Percentiles rank a stretch among this genome's conserved stretches.
These are phyloP conservation scores for Osmerus mordax DNA, from an alignment of 2,113 vertebrate genomes.

Conservation along the genomic window DNA sequence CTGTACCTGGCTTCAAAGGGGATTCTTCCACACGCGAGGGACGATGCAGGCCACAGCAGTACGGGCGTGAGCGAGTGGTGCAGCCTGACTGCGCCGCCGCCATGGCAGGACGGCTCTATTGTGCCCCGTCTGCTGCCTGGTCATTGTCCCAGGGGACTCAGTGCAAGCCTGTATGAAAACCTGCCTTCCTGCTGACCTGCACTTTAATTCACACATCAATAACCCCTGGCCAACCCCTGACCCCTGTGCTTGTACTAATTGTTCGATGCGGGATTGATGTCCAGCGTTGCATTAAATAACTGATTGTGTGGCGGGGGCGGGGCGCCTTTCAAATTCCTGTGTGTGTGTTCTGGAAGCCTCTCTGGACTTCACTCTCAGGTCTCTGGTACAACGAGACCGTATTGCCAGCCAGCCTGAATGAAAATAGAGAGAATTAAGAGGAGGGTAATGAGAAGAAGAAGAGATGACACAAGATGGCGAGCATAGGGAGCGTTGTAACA, in stretches of 20 bases:
- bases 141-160: conserved; percentile 54
- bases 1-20: no score
- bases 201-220: conserved; percentile 77
- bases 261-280: conserved; percentile 73
- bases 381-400: not conserved
- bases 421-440: no score
- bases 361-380: not conserved
- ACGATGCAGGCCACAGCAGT: no score
- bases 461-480: no score
- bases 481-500: no score
- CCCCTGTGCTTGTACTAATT: conserved; percentile 67
- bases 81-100: conserved; percentile 55
- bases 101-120: conserved; percentile 54
- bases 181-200: conserved; percentile 76
- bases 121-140: conserved; percentile 63
- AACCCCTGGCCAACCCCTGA: conserved; percentile 70
- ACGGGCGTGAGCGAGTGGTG: no score
- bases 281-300: conserved; percentile 62
- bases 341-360: conserved; percentile 39
- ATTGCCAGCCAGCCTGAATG: not conserved
- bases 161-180: conserved; percentile 61
- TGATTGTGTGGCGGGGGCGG: conserved; percentile 14
- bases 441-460: no score
- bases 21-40: no score
- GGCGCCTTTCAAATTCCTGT: not conserved